Conservation (phyloP, 2,888 invertebrate species). For the Thecocarcelia acutangulata region DNA sequence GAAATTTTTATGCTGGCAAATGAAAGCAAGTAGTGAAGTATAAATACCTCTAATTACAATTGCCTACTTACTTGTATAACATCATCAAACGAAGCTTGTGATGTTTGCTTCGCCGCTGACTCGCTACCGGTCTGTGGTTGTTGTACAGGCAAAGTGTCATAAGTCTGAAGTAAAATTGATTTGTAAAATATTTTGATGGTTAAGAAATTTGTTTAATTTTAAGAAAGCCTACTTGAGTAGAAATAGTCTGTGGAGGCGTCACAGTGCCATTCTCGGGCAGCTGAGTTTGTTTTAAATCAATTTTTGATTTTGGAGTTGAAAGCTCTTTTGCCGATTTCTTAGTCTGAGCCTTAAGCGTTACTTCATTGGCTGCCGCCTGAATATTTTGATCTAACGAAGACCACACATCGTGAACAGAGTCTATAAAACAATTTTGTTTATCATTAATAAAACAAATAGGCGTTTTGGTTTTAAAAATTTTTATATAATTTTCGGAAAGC, state of each 20-base stretch:
- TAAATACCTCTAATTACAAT: not conserved
- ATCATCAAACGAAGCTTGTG: constrained; percentile 37
- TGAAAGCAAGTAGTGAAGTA: constrained; percentile 50
- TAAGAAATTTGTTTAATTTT: not conserved
- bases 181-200: constrained; percentile 7
- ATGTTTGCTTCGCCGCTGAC: not conserved
- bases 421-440: constrained; percentile 71
- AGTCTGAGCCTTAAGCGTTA: constrained; percentile 72
- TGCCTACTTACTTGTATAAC: constrained; percentile 54
- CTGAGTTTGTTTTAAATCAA: constrained; percentile 27
- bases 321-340: constrained; percentile 80
- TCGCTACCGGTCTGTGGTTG: constrained; percentile 30
- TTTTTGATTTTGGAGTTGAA: constrained; percentile 83
- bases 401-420: constrained; percentile 80
- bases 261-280: constrained; percentile 88
- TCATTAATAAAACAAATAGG: constrained; percentile 61
- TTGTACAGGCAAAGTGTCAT: constrained; percentile 80
- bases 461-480: constrained; percentile 66
- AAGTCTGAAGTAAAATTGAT: constrained; percentile 81
- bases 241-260: constrained; percentile 92
- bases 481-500: constrained; percentile 31
- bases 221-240: constrained; percentile 87
- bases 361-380: constrained; percentile 77
- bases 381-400: constrained; percentile 80
- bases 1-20: constrained; percentile 74